A percentile compares a stretch with the other conserved stretches of the same genome.
These are phyloP conservation scores for Epicauta chinensis DNA, from an alignment of 1,140 invertebrate species.

Conservation along the genomic window DNA sequence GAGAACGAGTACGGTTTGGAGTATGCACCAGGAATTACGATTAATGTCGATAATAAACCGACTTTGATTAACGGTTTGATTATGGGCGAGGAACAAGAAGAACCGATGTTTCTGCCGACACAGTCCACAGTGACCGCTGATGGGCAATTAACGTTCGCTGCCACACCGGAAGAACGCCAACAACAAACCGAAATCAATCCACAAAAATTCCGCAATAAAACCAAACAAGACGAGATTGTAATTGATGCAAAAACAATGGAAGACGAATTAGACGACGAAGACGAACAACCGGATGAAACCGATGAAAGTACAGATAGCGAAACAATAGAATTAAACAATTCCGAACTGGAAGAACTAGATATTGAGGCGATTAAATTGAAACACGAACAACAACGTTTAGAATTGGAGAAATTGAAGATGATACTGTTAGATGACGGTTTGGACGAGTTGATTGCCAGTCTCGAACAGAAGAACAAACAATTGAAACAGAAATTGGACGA, in stretches of 20 bases:
- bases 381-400: conserved; percentile 30
- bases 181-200: conserved; percentile 13
- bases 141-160: conserved; percentile 47
- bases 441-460: conserved; percentile 32
- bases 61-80: conserved; percentile 54
- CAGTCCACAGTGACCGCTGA: conserved; percentile 49
- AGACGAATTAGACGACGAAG: conserved; percentile 4
- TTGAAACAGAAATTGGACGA: conserved; percentile 38
- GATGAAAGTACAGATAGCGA: conserved; percentile 7
- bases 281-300: background rate
- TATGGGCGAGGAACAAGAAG: conserved; percentile 36
- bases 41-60: conserved; percentile 59
- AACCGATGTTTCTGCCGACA: conserved; percentile 52
- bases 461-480: conserved; percentile 37
- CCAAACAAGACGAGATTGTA: conserved; percentile 16
- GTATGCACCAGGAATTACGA: conserved; percentile 68
- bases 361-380: conserved; percentile 28
- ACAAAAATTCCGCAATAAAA: conserved; percentile 24
- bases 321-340: conserved; percentile 25
- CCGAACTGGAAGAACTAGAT: conserved; percentile 29
- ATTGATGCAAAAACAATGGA: conserved; percentile 6
- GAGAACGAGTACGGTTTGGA: conserved; percentile 55
- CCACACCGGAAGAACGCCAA: conserved; percentile 34
- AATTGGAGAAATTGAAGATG: conserved; percentile 30
- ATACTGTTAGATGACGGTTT: conserved; percentile 36